phyloP scores from a whole-genome alignment of 2,888 invertebrate species.

The Drosophila recens region DNA sequence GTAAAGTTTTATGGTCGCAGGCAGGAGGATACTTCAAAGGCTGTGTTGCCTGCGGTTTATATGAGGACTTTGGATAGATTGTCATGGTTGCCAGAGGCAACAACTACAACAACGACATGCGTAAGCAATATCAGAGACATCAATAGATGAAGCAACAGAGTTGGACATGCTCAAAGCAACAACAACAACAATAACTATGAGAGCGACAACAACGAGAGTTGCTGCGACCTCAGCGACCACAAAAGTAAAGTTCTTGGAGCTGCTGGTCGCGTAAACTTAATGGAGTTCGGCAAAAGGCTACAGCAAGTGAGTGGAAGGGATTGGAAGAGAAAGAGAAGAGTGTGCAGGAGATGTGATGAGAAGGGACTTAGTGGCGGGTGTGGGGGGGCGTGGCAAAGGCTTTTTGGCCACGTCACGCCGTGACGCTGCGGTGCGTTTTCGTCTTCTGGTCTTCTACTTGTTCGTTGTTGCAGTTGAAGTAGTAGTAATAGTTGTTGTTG shows the following conservation, averaged over 20 bases:
- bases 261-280: conserved; percentile 77
- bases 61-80: conserved; percentile 37
- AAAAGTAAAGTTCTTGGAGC: conserved; percentile 75
- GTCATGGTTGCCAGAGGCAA: conserved; percentile 49
- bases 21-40: conserved; percentile 34
- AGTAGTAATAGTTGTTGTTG: conserved; percentile 11
- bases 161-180: conserved; percentile 53
- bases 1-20: conserved; percentile 29
- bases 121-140: conserved; percentile 37
- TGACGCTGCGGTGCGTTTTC: conserved; percentile 37
- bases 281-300: conserved; percentile 73
- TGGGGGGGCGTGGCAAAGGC: conserved; percentile 18
- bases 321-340: background rate
- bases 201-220: conserved; percentile 26
- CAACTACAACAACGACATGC: conserved; percentile 22
- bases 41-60: conserved; percentile 41
- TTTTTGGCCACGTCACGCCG: conserved; percentile 49
- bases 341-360: background rate
- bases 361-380: background rate
- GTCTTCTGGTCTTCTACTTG: conserved; percentile 36
- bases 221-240: conserved; percentile 60
- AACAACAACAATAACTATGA: conserved; percentile 18
- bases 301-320: conserved; percentile 11
- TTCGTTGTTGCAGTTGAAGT: conserved; percentile 3
- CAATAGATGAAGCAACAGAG: conserved; percentile 55